Conservation (phyloP, 2,113 vertebrate genomes). For the Myanophis thanlyinensis region DNA sequence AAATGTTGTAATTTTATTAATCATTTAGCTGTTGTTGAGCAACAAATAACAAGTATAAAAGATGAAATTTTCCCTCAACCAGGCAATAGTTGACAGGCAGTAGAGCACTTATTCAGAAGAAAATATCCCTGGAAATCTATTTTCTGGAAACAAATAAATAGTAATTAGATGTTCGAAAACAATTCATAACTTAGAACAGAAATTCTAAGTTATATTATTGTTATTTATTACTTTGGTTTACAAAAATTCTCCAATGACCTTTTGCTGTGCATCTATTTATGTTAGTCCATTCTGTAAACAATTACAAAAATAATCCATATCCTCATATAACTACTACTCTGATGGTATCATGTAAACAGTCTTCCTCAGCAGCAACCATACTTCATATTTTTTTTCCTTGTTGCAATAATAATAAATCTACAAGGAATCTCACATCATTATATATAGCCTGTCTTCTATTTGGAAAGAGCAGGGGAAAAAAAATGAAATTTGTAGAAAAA, state of each 20-base stretch:
- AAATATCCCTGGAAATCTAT: constrained; percentile 44
- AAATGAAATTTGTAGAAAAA: constrained; percentile 13
- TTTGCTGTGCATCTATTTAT: constrained; percentile 49
- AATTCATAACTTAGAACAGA: constrained; percentile 45
- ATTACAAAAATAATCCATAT: constrained; percentile 49
- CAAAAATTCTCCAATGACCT: constrained; percentile 59
- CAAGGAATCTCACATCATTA: constrained; percentile 24
- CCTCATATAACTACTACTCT: constrained; percentile 50
- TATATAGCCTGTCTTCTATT: constrained; percentile 12
- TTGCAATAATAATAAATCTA: not conserved
- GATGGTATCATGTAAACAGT: constrained; percentile 62
- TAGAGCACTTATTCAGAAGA: constrained; percentile 43
- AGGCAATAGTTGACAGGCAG: constrained; percentile 37
- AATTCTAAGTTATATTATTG: constrained; percentile 45
- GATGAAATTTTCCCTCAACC: constrained; percentile 52
- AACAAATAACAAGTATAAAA: constrained; percentile 42
- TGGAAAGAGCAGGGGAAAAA: not conserved
- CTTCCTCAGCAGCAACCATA: constrained; percentile 52
- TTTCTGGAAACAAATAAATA: constrained; percentile 62
- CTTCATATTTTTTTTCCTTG: not conserved
- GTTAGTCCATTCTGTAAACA: constrained; percentile 65
- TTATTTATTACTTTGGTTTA: constrained; percentile 50
- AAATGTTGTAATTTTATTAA: constrained; percentile 69
- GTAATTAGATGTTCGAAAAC: constrained; percentile 46
- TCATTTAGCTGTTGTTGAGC: constrained; percentile 24